These are phyloP conservation scores for Xiphophorus maculatus DNA, from an alignment of 2,113 vertebrate species.

Conservation along the genomic window DNA sequence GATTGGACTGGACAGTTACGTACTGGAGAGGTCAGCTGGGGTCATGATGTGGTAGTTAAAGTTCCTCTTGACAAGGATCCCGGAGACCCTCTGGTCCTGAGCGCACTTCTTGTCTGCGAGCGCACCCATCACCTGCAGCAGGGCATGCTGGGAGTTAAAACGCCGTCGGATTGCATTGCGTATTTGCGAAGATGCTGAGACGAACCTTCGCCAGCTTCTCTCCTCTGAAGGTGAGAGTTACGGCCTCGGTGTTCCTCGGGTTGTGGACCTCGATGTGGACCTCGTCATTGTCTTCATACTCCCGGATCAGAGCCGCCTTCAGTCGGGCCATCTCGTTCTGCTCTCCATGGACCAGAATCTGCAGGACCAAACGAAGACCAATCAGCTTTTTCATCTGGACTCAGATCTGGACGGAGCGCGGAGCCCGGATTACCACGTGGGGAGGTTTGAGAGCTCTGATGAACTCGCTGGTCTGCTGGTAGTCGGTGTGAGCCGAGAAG, in stretches of 20 bases:
- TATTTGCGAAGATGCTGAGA: background rate
- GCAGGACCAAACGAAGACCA: background rate
- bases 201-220: slow-evolving; percentile 93
- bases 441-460: slow-evolving; percentile 97
- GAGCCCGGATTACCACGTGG: slow-evolving; percentile 85
- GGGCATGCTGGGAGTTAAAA: slow-evolving; percentile 47
- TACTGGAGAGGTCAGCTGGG: slow-evolving; percentile 93
- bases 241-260: slow-evolving; percentile 95
- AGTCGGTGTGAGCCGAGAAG: slow-evolving; percentile 98
- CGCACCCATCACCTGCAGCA: slow-evolving; percentile 91
- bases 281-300: slow-evolving; percentile 97
- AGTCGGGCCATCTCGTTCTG: slow-evolving; percentile 99
- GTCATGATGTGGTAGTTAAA: slow-evolving; percentile 98
- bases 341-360: slow-evolving; percentile 97
- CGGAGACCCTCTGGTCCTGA: slow-evolving; percentile 94
- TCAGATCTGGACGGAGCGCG: background rate
- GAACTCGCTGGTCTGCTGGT: slow-evolving; percentile 99
- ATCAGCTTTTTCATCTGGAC: too few relatives aligned
- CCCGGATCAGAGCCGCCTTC: slow-evolving; percentile 94
- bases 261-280: slow-evolving; percentile 98
- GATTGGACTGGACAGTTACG: slow-evolving; percentile 60
- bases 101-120: slow-evolving; percentile 93
- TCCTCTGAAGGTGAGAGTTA: slow-evolving; percentile 96
- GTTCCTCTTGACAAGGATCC: slow-evolving; percentile 96
- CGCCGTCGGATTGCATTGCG: background rate